These are phyloP conservation scores for Limnephilus rhombicus DNA, from an alignment of 2,888 invertebrate species.

Conservation along the genomic window DNA sequence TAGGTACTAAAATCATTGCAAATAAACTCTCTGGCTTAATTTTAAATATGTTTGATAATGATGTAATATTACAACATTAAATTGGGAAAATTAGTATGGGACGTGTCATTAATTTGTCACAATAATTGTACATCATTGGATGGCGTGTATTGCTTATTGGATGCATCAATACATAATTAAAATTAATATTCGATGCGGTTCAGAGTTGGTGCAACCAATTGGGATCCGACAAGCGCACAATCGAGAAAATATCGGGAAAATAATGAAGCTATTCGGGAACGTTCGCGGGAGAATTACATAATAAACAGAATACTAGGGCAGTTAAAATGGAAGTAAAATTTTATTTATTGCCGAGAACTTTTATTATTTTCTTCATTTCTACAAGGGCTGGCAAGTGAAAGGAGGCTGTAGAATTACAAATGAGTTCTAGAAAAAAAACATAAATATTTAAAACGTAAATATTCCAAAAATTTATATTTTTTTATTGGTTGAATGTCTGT, in stretches of 20 bases:
- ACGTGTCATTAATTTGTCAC: neutral
- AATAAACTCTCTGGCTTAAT: neutral
- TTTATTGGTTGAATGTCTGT: no score
- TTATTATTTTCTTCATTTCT: conserved; percentile 10
- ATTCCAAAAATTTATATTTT: no score
- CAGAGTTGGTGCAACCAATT: neutral
- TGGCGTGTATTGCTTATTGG: neutral
- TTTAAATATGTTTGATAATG: neutral
- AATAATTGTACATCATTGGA: neutral
- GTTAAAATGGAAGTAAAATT: conserved; percentile 29
- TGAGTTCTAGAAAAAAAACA: no score
- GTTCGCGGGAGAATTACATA: neutral
- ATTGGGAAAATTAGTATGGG: neutral
- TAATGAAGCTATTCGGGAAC: conserved; percentile 21
- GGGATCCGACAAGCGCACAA: neutral
- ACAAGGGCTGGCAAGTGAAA: neutral
- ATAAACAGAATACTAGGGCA: conserved; percentile 40
- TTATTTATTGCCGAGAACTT: conserved; percentile 30
- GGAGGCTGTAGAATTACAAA: neutral
- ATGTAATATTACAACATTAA: neutral
- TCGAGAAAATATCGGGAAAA: neutral
- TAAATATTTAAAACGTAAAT: no score
- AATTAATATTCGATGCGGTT: neutral
- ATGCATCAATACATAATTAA: neutral
- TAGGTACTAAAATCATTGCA: neutral